phyloP scores from a whole-genome alignment of 2,113 vertebrate genomes.

The Psettodes erumei region DNA sequence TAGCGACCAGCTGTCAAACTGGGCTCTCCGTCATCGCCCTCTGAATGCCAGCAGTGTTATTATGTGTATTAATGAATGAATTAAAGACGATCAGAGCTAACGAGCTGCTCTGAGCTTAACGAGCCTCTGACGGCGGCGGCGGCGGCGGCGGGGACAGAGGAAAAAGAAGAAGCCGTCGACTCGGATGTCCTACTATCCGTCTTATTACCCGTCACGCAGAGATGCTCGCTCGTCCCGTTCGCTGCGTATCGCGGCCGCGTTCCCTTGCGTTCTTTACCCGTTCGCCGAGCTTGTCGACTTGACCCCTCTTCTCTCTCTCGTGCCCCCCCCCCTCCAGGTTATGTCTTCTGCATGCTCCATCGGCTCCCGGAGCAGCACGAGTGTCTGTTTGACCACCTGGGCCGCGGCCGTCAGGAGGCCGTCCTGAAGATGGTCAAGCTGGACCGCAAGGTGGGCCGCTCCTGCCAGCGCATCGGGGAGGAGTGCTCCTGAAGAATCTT shows the following conservation, averaged over 20 bases:
- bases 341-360: constrained; percentile 98
- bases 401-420: constrained; percentile 96
- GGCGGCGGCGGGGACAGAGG: constrained; percentile 26
- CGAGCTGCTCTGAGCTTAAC: constrained; percentile 58
- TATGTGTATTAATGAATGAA: constrained; percentile 77
- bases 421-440: constrained; percentile 99
- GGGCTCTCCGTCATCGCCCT: constrained; percentile 76
- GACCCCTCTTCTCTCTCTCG: background rate
- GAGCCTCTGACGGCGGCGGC: constrained; percentile 35
- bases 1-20: constrained; percentile 74
- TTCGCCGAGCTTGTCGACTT: background rate
- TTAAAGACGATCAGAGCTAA: constrained; percentile 71
- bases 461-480: constrained; percentile 98
- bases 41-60: constrained; percentile 72
- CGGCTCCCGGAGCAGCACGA: constrained; percentile 97
- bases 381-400: constrained; percentile 98
- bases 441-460: constrained; percentile 98
- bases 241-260: background rate
- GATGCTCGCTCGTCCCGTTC: background rate
- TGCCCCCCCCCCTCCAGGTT: constrained; percentile 80
- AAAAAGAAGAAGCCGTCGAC: constrained; percentile 32
- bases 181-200: constrained; percentile 28
- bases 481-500: constrained; percentile 90
- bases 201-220: background rate
- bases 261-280: background rate